phyloP scores from a whole-genome alignment of 2,113 vertebrate species.

The Sander vitreus region DNA sequence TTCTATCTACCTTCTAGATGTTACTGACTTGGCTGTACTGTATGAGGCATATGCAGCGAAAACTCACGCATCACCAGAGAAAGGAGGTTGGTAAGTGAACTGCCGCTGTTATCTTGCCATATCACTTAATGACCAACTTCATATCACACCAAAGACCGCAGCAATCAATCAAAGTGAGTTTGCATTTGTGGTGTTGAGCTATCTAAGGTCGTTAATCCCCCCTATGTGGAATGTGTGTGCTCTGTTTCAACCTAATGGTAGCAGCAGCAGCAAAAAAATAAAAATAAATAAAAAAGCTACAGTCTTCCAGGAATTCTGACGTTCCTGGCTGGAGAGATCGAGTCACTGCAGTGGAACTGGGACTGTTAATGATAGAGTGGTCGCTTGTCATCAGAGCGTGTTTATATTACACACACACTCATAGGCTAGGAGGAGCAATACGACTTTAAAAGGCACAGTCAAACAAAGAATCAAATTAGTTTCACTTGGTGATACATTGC shows the following conservation, averaged over 20 bases:
- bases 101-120: constrained; percentile 53
- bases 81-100: constrained; percentile 30
- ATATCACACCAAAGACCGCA: constrained; percentile 61
- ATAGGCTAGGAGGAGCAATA: constrained; percentile 35
- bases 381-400: constrained; percentile 70
- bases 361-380: constrained; percentile 57
- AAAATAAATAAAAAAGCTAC: constrained; percentile 25
- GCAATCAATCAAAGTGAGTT: constrained; percentile 66
- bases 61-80: constrained; percentile 18
- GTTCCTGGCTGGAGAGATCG: constrained; percentile 51
- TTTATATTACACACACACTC: constrained; percentile 69
- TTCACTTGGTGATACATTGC: constrained; percentile 13
- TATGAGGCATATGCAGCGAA: neutral
- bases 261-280: constrained; percentile 25
- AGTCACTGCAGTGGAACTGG: constrained; percentile 44
- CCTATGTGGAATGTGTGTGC: constrained; percentile 68
- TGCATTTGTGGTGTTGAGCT: constrained; percentile 61
- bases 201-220: constrained; percentile 67
- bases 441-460: constrained; percentile 48
- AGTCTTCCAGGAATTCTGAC: constrained; percentile 68
- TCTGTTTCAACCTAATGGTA: constrained; percentile 72
- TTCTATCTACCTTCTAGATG: neutral
- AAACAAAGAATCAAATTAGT: constrained; percentile 49
- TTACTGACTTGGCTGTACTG: neutral
- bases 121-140: constrained; percentile 67